Evolutionary conservation across 2,888 invertebrate genomes (phyloP).

Genomic region (Nomada goodeniana): DNA sequence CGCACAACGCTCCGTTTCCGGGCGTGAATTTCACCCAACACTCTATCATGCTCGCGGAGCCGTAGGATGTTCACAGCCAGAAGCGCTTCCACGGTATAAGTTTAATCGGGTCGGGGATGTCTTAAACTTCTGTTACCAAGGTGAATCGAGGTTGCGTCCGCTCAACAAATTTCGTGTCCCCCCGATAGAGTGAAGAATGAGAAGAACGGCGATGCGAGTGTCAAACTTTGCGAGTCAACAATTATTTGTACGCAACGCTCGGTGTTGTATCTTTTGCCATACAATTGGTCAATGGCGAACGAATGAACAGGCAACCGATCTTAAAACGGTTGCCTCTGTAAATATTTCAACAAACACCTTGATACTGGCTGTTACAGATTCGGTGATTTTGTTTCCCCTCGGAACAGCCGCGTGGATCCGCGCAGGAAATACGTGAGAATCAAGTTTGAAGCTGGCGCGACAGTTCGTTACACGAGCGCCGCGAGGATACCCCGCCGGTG

Average conservation of each 20-base stretch:
- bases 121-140: slow-evolving; percentile 13
- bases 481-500: slow-evolving; percentile 39
- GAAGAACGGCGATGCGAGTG: slow-evolving; percentile 44
- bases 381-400: neutral
- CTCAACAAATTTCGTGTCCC: slow-evolving; percentile 26
- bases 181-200: neutral
- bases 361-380: neutral
- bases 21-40: neutral
- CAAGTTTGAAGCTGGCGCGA: slow-evolving; percentile 61
- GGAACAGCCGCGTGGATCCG: slow-evolving; percentile 15
- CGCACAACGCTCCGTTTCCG: slow-evolving; percentile 20
- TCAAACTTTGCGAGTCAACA: slow-evolving; percentile 2
- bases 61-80: neutral
- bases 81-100: slow-evolving; percentile 14
- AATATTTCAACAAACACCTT: slow-evolving; percentile 16
- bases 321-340: slow-evolving; percentile 15
- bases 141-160: slow-evolving; percentile 18
- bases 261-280: neutral
- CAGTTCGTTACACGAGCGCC: slow-evolving; percentile 53
- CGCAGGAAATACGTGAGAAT: slow-evolving; percentile 17
- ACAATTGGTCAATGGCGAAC: too few relatives aligned
- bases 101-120: slow-evolving; percentile 22
- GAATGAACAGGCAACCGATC: neutral
- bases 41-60: neutral
- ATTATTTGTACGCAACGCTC: neutral